Evolutionary conservation across 2,797 vertebrate species (phyloP).

Genomic region (Remorina albescens): DNA sequence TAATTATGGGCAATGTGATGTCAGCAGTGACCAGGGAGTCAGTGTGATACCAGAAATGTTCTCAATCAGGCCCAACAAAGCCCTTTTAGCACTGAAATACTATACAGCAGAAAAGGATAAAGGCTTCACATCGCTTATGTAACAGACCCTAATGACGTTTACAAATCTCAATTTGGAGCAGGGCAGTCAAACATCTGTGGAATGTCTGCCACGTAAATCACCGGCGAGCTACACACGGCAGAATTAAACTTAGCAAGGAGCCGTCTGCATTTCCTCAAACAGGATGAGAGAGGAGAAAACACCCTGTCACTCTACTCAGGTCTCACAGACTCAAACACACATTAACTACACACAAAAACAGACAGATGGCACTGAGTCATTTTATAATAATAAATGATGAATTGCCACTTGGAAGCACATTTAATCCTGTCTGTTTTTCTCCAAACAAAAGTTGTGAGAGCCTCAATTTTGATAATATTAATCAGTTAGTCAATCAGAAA

Average conservation of each 20-base stretch:
- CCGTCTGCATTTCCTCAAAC: conserved; percentile 59
- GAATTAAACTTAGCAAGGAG: conserved; percentile 39
- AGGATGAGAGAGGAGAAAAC: conserved; percentile 61
- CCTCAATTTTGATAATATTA: neutral
- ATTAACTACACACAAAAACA: neutral
- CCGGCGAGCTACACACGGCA: conserved; percentile 23
- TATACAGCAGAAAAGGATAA: neutral
- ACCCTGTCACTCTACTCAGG: conserved; percentile 17
- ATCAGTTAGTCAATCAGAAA: neutral
- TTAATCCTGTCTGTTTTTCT: neutral
- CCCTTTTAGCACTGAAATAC: neutral
- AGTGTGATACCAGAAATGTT: too few relatives aligned
- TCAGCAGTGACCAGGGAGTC: neutral
- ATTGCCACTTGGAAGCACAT: neutral
- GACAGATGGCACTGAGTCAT: neutral
- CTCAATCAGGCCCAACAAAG: neutral
- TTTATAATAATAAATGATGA: neutral
- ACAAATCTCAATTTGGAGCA: conserved; percentile 1
- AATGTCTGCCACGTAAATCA: conserved; percentile 45
- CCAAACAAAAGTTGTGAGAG: neutral
- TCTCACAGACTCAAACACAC: conserved; percentile 4
- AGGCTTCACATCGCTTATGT: neutral
- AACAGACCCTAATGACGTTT: conserved; percentile 3
- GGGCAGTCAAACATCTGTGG: conserved; percentile 26
- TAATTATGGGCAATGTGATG: neutral